Evolutionary conservation across 2,113 vertebrate species (phyloP), one percentile per base, ranked within the genome.

Genomic region (Rhegmatorhina hoffmannsi): DNA sequence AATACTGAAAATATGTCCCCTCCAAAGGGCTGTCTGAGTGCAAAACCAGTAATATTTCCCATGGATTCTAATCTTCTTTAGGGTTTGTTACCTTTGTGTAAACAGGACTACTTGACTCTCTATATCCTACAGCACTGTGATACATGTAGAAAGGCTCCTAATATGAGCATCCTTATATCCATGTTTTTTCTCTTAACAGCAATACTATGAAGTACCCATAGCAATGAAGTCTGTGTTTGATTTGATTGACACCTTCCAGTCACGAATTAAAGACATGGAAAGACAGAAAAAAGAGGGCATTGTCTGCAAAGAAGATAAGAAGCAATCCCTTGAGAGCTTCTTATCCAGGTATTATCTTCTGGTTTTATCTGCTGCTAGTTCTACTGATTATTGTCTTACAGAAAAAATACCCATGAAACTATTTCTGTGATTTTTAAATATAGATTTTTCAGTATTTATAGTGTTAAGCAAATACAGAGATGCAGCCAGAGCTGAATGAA

Each of bases 181-280:
- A 26, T 55, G 9, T 15, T 31, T 74, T 96, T 96, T 93, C 38
- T 68, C 80, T 72, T 68, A 84, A 93, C 97, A 99, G 99, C 99
- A 99, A 99, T 98, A 98, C 82, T 99, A 99, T 55, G 99, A 99
- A 96, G 99, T 99, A 73, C 99, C 99, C 43, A 99, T 99, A 78
- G 98, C 98, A 87, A 99, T 99, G 99, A 99, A 99, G 97, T 98
- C 99, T 0, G 98, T 99, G 67, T 99, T 99, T 53, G 98, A 99
- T 96, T 98, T 99, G 96, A 98, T 99, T 2, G 99, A 99, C 97
- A 99, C 99, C 21, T 99, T 99, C 97, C 98, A 98, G n/a, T 99
- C 99, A 63, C 98, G 99, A 87, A 98, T 99, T 97, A 98, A 99
- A 97, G 99, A 99, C 88, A 99, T 99, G 99, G 99, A 99, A 96